Conservation (phyloP, 2,797 vertebrate genomes). For the Coregonus suidteri region DNA sequence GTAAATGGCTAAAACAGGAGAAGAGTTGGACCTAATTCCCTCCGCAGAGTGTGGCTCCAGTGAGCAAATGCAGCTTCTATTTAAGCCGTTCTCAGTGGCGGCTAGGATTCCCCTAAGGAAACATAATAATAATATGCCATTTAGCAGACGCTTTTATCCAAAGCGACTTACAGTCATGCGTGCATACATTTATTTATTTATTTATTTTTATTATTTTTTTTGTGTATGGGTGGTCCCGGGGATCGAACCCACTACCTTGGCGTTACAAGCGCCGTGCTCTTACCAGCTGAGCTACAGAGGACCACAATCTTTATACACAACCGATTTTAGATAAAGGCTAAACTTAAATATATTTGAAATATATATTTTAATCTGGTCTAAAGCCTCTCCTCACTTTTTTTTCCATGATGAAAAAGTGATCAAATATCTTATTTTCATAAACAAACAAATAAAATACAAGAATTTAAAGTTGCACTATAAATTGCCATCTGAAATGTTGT, state of each 20-base stretch:
- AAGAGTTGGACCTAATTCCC: constrained; percentile 59
- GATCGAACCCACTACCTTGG: no score
- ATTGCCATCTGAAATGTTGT: not conserved
- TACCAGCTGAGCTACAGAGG: no score
- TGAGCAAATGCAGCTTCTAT: constrained; percentile 27
- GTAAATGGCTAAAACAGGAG: constrained; percentile 34
- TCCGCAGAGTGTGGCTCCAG: constrained; percentile 27
- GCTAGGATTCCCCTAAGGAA: not conserved
- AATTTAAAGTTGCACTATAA: not conserved
- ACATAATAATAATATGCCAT: no score
- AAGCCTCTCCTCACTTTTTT: not conserved
- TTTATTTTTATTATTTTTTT: no score
- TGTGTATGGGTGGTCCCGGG: no score
- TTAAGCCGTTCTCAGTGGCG: constrained; percentile 15
- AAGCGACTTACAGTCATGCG: no score
- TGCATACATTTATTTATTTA: no score
- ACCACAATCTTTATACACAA: not conserved
- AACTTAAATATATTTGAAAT: not conserved
- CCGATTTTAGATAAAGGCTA: constrained; percentile 23
- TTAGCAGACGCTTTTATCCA: no score
- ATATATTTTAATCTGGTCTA: not conserved
- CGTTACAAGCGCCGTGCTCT: no score
- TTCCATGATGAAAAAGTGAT: not conserved
- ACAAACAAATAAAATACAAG: not conserved
- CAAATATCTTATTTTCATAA: not conserved